phyloP scores from a whole-genome alignment of 2,113 vertebrate species.

The Plotosus lineatus region DNA sequence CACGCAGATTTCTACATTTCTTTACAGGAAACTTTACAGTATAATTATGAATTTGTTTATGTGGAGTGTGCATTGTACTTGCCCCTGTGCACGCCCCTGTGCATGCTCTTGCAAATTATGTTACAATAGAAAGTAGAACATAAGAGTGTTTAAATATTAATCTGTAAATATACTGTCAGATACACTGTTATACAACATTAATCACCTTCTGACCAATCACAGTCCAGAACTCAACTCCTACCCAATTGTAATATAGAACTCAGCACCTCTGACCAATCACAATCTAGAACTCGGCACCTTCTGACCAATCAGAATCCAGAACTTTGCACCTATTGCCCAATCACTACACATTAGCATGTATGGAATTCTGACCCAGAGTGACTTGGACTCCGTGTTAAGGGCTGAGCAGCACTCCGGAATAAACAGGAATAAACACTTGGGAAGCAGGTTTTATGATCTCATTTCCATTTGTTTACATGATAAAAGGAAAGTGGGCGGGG shows the following conservation, averaged over 20 bases:
- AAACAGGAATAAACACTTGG: not conserved
- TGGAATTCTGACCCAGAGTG: too few species aligned
- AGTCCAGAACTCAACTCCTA: fast-evolving
- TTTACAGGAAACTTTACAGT: not conserved
- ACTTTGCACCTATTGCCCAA: too few species aligned
- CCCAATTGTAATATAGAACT: too few species aligned
- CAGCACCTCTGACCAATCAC: too few species aligned
- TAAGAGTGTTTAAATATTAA: not conserved
- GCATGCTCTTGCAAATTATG: too few species aligned
- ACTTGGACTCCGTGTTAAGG: too few species aligned
- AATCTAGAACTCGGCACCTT: too few species aligned
- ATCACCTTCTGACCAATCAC: not conserved
- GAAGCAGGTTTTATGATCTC: not conserved
- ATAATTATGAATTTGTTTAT: not conserved
- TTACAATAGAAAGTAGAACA: not conserved
- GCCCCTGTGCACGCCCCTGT: not conserved
- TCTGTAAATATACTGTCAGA: not conserved
- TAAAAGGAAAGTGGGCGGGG: not conserved
- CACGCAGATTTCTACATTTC: too few species aligned
- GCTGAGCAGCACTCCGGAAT: not conserved
- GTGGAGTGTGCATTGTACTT: not conserved
- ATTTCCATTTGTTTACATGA: not conserved
- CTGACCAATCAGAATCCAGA: too few species aligned
- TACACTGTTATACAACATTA: not conserved
- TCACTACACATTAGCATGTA: too few species aligned